Evolutionary conservation across 2,113 vertebrate genomes (phyloP).

Genomic region (Peucedramus taeniatus): DNA sequence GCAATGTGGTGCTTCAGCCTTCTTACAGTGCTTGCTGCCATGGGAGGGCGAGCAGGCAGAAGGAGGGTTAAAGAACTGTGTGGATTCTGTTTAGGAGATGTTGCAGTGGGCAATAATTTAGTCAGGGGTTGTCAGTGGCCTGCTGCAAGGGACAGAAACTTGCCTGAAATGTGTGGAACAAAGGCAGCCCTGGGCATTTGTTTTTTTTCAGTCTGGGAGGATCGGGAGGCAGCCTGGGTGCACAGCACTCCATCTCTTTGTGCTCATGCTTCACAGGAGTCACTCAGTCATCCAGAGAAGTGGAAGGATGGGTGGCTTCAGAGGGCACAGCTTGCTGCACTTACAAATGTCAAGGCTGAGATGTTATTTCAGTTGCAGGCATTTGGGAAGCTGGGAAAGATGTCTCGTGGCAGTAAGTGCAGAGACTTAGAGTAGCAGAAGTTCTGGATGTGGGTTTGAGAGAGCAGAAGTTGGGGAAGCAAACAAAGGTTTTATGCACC

Average conservation of each 20-base stretch:
- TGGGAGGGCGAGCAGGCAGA: background rate
- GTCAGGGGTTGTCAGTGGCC: background rate
- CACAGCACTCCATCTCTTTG: background rate
- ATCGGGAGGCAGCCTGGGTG: background rate
- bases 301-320: background rate
- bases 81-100: background rate
- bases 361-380: background rate
- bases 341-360: background rate
- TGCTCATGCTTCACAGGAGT: background rate
- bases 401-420: background rate
- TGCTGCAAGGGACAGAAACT: background rate
- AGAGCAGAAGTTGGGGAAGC: background rate
- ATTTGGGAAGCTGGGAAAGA: background rate
- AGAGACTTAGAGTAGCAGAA: background rate
- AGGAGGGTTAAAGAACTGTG: background rate
- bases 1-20: background rate
- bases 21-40: background rate
- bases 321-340: background rate
- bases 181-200: background rate
- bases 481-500: background rate
- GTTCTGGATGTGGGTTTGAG: background rate
- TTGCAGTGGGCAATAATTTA: background rate
- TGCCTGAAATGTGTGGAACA: background rate
- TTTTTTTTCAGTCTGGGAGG: accelerated
- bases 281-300: background rate